Conservation (phyloP, 2,888 invertebrate genomes). For the Hypomecis atomaria region DNA sequence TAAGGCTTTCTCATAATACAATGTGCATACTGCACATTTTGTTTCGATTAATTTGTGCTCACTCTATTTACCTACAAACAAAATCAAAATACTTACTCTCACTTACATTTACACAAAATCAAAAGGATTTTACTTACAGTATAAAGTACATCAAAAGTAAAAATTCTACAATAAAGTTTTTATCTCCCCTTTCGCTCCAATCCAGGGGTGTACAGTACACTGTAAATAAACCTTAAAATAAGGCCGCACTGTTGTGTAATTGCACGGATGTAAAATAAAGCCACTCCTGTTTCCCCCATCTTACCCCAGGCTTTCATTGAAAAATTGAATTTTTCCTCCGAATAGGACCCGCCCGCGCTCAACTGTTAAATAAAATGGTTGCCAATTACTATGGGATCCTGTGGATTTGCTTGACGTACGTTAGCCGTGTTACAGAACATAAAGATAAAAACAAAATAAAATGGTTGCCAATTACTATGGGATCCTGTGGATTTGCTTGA, state of each 20-base stretch:
- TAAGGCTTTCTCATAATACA: no score
- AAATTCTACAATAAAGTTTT: not conserved
- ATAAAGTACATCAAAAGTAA: not conserved
- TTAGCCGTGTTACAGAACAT: no score
- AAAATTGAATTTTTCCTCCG: conserved; percentile 26
- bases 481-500: not conserved
- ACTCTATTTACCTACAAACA: no score
- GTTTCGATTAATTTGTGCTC: no score
- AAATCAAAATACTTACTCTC: no score
- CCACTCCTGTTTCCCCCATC: conserved; percentile 11
- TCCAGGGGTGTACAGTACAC: conserved; percentile 13
- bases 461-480: not conserved
- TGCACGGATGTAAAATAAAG: conserved; percentile 20
- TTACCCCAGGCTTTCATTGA: conserved; percentile 19
- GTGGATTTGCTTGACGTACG: not conserved
- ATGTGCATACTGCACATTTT: no score
- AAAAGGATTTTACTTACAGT: no score
- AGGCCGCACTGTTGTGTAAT: conserved; percentile 21
- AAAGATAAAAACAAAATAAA: conserved; percentile 9
- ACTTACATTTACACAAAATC: no score
- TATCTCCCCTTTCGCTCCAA: not conserved
- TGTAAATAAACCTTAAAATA: conserved; percentile 14
- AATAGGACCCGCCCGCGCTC: conserved; percentile 13
- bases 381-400: not conserved
- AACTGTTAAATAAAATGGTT: conserved; percentile 20